Evolutionary conservation across 2,888 invertebrate genomes (phyloP).

Genomic region (Diarsia dahlii): DNA sequence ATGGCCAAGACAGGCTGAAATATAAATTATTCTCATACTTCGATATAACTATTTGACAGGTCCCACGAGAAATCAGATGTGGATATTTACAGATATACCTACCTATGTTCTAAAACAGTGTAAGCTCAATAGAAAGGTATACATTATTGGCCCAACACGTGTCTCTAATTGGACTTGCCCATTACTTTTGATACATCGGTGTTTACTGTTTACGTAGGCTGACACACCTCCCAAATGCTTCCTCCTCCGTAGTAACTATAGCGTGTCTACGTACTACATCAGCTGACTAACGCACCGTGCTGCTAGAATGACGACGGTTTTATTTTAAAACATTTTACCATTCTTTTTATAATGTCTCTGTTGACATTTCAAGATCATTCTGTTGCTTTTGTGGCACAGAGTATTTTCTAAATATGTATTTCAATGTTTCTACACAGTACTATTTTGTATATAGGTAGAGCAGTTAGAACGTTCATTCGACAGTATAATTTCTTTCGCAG

Average conservation of each 20-base stretch:
- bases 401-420: slow-evolving; percentile 22
- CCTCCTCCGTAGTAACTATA: slow-evolving; percentile 22
- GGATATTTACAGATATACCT: slow-evolving; percentile 26
- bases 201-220: slow-evolving; percentile 65
- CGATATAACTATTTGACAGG: not conserved
- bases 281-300: slow-evolving; percentile 44
- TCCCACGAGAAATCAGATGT: not conserved
- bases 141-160: slow-evolving; percentile 21
- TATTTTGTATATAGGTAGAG: not conserved
- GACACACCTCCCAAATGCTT: slow-evolving; percentile 74
- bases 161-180: slow-evolving; percentile 39
- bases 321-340: slow-evolving; percentile 62
- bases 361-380: slow-evolving; percentile 66
- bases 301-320: slow-evolving; percentile 39
- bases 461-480: slow-evolving; percentile 3
- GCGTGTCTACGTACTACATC: slow-evolving; percentile 39
- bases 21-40: not conserved
- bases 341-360: slow-evolving; percentile 56
- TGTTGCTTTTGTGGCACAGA: slow-evolving; percentile 20
- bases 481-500: slow-evolving; percentile 5
- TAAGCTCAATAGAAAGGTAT: slow-evolving; percentile 5
- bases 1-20: not conserved
- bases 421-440: not conserved
- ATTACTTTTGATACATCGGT: slow-evolving; percentile 53
- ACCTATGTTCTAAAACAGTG: slow-evolving; percentile 17